Evolutionary conservation across 2,113 vertebrate species (phyloP).

Genomic region (Seriola dumerili): DNA sequence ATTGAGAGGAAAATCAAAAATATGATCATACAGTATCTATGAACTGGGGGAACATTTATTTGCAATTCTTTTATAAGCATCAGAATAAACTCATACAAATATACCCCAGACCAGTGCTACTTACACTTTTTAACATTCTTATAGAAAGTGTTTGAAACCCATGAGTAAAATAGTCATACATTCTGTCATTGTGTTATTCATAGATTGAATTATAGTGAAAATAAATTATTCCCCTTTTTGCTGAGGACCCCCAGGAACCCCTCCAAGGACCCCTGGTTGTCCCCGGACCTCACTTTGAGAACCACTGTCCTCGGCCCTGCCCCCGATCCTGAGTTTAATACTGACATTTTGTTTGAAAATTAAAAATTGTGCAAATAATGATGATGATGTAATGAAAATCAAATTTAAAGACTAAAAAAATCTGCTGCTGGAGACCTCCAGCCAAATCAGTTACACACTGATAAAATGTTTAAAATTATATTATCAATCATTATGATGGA

Average conservation of each 20-base stretch:
- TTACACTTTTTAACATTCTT: too few species aligned
- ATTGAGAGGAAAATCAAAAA: neutral
- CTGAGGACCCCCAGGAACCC: too few species aligned
- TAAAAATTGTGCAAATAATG: neutral
- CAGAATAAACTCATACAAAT: neutral
- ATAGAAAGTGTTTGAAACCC: too few species aligned
- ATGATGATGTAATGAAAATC: neutral
- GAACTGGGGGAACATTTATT: conserved; percentile 11
- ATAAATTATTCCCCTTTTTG: too few species aligned
- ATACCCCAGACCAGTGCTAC: too few species aligned
- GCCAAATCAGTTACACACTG: neutral
- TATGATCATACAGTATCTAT: neutral
- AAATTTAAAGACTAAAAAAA: neutral
- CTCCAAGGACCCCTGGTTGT: too few species aligned
- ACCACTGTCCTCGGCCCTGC: neutral
- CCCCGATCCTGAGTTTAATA: neutral
- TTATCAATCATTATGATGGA: conserved; percentile 16
- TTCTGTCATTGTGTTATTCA: too few species aligned
- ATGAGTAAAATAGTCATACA: too few species aligned
- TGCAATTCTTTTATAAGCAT: neutral
- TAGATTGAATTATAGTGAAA: too few species aligned
- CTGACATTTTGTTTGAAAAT: neutral
- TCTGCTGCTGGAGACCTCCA: fast-evolving
- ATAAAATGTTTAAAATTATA: neutral
- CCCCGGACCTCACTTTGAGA: too few species aligned